Base-by-base conservation (phyloP, 35 echinoderm and acorn worm genomes). In the Ophiothrix spiculata region DNA sequence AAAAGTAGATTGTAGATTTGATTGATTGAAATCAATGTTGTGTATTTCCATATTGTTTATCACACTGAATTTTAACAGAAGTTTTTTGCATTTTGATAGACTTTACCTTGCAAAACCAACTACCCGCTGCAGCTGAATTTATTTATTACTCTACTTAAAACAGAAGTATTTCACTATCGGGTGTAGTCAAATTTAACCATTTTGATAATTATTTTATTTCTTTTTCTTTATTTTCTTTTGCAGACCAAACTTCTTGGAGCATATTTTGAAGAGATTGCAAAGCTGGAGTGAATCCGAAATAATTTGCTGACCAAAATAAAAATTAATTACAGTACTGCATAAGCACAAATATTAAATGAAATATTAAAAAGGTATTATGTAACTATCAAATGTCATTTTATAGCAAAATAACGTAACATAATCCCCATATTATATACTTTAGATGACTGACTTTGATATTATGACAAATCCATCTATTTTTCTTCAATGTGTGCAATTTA, bases 231-330 rank as follows among this genome's bases (percentile, higher is more conserved):
- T 56, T 64, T 69, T 40, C 23, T 0, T 38, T 60, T 29, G 8
- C 35, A 88, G 86, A 37, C 37, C 29, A 88, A 88, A 38, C 86
- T 88, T 45, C 10, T 88, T 13, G 86, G 86, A 88, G 86, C 86
- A 23, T 88, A 88, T 78, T 88, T 88, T 81, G 86, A 88, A 39
- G 86, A 88, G 42, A 78, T 88, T 2, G 86, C 77, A 36, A 80
- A 80, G 37, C 86, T 88, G 86, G 79, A 80, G 13, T 88, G 54
- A 73, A 10, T 49, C 19, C 19, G 19, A 49, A 49, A 49, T 19
- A 19, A 49, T 19, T 49, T 49, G n/a, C n/a, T n/a, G n/a, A n/a
- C n/a, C n/a, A n/a, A n/a, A n/a, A n/a, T n/a, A n/a, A n/a, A n/a
- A n/a, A n/a, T n/a, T n/a, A n/a, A n/a, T n/a, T n/a, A n/a, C n/a